Evolutionary conservation across 2,888 invertebrate genomes (phyloP).

Genomic region (Epinotia nisella): DNA sequence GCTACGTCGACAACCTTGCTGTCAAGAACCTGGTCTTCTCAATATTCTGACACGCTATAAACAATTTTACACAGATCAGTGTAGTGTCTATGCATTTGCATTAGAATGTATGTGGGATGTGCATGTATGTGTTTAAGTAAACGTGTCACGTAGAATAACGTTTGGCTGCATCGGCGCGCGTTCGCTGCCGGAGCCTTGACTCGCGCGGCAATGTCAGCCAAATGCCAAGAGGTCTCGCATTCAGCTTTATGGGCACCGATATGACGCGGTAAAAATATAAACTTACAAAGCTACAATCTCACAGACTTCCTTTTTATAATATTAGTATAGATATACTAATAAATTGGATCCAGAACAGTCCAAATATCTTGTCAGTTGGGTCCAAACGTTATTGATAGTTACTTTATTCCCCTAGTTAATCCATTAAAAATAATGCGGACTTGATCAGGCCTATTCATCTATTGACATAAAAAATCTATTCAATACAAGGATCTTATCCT

Average conservation of each 20-base stretch:
- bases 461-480: neutral
- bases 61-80: constrained; percentile 33
- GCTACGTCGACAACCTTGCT: neutral
- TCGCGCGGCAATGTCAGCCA: constrained; percentile 60
- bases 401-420: constrained; percentile 7
- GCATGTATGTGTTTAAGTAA: constrained; percentile 52
- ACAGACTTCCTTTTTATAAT: no score
- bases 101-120: constrained; percentile 41
- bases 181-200: constrained; percentile 56
- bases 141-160: constrained; percentile 56
- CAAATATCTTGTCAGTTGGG: neutral
- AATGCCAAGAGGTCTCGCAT: constrained; percentile 55
- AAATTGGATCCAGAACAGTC: neutral
- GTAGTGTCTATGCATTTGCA: constrained; percentile 30
- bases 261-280: constrained; percentile 39
- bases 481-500: neutral
- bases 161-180: constrained; percentile 48
- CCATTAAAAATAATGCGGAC: constrained; percentile 2
- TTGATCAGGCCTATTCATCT: neutral
- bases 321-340: no score
- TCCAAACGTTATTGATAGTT: constrained; percentile 4
- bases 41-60: constrained; percentile 14
- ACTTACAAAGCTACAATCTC: no score
- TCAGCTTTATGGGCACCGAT: constrained; percentile 41
- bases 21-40: neutral